Percentiles rank a stretch among this genome's conserved stretches.
phyloP scores from a whole-genome alignment of 92 coral and sea anemone genomes.

The Pocillopora grandis region DNA sequence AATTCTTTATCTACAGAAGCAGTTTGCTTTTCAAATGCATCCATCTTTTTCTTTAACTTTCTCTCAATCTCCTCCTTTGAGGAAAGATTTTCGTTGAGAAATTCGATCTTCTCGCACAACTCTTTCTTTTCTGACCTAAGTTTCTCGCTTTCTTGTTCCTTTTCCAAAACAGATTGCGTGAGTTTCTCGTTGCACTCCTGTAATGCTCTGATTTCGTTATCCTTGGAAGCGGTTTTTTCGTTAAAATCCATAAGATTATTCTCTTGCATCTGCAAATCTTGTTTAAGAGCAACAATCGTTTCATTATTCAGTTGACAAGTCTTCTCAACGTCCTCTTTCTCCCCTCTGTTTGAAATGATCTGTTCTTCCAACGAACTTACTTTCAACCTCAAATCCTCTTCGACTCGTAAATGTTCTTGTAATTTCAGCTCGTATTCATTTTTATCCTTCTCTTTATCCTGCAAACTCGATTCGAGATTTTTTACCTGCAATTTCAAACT shows the following conservation, averaged over 20 bases:
- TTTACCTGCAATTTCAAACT: constrained; percentile 51
- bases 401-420: constrained; percentile 52
- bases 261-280: constrained; percentile 36
- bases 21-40: constrained; percentile 31
- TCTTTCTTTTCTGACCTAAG: constrained; percentile 43
- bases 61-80: constrained; percentile 19
- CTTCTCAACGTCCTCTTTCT: constrained; percentile 25
- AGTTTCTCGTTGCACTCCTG: constrained; percentile 43
- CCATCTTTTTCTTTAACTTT: constrained; percentile 9
- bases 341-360: constrained; percentile 36
- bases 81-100: constrained; percentile 25
- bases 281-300: constrained; percentile 44
- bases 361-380: constrained; percentile 56
- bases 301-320: constrained; percentile 49
- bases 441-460: constrained; percentile 51
- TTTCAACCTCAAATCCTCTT: constrained; percentile 52
- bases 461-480: constrained; percentile 39
- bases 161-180: constrained; percentile 42
- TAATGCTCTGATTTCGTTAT: constrained; percentile 55
- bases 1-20: constrained; percentile 37
- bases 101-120: constrained; percentile 3
- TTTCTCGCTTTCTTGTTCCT: constrained; percentile 32
- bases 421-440: constrained; percentile 55
- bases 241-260: constrained; percentile 34
- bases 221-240: constrained; percentile 49